Evolutionary conservation across 2,797 vertebrate genomes (phyloP).

Genomic region (Gallinago solitaria): DNA sequence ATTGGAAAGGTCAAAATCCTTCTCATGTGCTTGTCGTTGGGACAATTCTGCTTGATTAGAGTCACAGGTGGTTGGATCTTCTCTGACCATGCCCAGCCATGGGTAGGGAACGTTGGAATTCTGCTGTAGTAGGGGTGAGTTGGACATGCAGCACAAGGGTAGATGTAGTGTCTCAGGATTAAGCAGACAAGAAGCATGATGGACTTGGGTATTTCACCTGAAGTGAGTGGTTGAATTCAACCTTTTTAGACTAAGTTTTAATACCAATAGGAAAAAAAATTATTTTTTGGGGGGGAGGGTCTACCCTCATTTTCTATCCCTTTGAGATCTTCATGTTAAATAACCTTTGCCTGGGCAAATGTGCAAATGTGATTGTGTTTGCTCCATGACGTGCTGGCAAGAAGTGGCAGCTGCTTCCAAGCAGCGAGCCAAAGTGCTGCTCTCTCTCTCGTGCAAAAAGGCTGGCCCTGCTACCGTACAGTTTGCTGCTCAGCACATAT

Average conservation of each 20-base stretch:
- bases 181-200: neutral
- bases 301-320: neutral
- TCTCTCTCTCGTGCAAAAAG: neutral
- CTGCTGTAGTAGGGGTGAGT: neutral
- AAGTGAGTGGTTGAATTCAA: neutral
- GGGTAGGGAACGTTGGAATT: neutral
- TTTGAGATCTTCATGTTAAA: neutral
- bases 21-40: neutral
- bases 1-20: neutral
- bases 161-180: neutral
- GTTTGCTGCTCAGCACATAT: neutral
- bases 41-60: neutral
- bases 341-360: neutral
- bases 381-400: neutral
- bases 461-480: neutral
- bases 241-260: neutral
- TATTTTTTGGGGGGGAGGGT: too few species aligned
- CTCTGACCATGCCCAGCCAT: neutral
- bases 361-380: neutral
- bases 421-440: accelerated
- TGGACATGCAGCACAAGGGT: neutral
- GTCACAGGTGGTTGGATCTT: neutral
- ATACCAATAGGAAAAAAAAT: neutral
- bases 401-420: neutral
- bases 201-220: neutral